Conservation (phyloP, 2,113 vertebrate species). For the Cacatua alba region DNA sequence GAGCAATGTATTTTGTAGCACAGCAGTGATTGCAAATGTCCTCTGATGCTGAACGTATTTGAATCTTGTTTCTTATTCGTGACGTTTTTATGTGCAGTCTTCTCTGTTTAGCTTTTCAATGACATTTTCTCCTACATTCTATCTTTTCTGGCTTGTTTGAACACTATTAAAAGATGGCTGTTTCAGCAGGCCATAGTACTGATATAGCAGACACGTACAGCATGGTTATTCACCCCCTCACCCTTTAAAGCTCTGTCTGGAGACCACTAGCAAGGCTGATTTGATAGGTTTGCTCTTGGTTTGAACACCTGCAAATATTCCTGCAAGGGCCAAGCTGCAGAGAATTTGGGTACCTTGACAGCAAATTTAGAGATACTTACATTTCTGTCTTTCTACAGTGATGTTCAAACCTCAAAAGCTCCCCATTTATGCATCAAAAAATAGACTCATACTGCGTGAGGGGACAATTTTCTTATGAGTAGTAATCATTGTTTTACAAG, state of each 20-base stretch:
- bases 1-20: background rate
- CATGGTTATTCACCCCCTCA: background rate
- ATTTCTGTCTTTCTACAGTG: background rate
- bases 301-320: background rate
- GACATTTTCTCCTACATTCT: background rate
- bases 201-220: rapidly evolving
- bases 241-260: background rate
- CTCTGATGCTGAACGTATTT: background rate
- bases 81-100: background rate
- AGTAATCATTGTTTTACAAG: background rate
- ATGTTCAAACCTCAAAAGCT: background rate
- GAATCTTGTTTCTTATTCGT: background rate
- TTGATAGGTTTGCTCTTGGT: background rate
- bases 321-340: background rate
- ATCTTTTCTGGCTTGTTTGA: background rate
- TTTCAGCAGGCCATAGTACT: background rate
- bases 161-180: rapidly evolving
- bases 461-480: background rate
- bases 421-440: background rate
- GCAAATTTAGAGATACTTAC: background rate
- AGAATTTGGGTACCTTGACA: background rate
- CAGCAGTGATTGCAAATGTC: background rate
- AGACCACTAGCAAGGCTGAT: background rate
- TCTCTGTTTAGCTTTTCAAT: background rate
- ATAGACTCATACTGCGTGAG: background rate